phyloP scores from a whole-genome alignment of 2,888 invertebrate species.

The Sarcophaga subvicina region DNA sequence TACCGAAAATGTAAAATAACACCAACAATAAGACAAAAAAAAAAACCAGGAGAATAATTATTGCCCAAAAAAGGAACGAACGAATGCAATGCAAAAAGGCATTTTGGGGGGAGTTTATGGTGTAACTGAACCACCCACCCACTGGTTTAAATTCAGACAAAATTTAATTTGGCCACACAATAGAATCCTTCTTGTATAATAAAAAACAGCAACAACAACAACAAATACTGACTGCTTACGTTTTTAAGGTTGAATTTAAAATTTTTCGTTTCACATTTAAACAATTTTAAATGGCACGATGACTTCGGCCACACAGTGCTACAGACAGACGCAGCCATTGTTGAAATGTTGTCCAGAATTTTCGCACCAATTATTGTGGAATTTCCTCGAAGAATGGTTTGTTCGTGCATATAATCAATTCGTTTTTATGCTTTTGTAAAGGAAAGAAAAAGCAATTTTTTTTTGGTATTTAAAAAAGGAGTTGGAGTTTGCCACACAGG shows the following conservation, averaged over 20 bases:
- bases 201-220: slow-evolving; percentile 3
- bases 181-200: background rate
- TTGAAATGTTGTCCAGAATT: slow-evolving; percentile 42
- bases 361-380: slow-evolving; percentile 56
- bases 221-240: slow-evolving; percentile 14
- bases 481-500: background rate
- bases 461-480: background rate
- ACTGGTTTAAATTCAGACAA: slow-evolving; percentile 40
- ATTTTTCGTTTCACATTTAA: background rate
- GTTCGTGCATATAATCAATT: background rate
- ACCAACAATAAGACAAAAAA: slow-evolving; percentile 20
- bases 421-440: no score
- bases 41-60: background rate
- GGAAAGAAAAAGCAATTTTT: background rate
- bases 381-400: slow-evolving; percentile 7
- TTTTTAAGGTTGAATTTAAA: background rate
- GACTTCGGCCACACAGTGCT: background rate
- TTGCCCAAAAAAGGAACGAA: background rate
- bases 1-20: slow-evolving; percentile 21
- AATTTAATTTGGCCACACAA: slow-evolving; percentile 45
- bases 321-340: background rate
- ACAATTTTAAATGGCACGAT: background rate
- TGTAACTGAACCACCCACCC: slow-evolving; percentile 30
- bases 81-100: no score
- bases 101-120: background rate